Conservation (phyloP, 2,888 invertebrate species). For the Carcina quercana region DNA sequence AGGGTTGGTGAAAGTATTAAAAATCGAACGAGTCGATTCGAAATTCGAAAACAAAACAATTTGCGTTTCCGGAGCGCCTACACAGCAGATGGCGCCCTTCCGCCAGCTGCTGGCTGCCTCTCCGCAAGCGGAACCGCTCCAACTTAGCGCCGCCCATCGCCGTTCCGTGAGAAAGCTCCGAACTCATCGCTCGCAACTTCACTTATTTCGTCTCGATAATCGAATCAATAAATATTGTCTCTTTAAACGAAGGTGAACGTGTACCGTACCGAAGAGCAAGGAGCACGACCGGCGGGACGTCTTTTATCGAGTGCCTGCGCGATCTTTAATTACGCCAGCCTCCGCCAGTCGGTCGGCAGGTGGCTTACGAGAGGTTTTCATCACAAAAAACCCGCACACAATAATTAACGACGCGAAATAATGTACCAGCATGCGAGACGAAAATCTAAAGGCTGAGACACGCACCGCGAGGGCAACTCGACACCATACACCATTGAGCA, state of each 20-base stretch:
- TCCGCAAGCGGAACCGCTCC: slow-evolving; percentile 33
- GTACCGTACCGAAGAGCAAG: slow-evolving; percentile 26
- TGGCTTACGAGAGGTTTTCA: slow-evolving; percentile 53
- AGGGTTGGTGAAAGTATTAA: slow-evolving; percentile 22
- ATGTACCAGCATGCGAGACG: slow-evolving; percentile 69
- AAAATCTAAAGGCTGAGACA: slow-evolving; percentile 66
- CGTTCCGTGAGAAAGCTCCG: slow-evolving; percentile 5
- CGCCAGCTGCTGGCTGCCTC: slow-evolving; percentile 67
- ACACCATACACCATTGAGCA: slow-evolving; percentile 66
- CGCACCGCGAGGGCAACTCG: slow-evolving; percentile 44
- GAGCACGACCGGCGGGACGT: slow-evolving; percentile 35
- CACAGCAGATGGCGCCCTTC: slow-evolving; percentile 69
- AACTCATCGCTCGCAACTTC: slow-evolving; percentile 1
- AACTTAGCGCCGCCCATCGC: slow-evolving; percentile 30
- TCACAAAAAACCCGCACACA: slow-evolving; percentile 51
- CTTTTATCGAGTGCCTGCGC: slow-evolving; percentile 37
- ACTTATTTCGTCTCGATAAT: slow-evolving; percentile 21
- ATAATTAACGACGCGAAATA: slow-evolving; percentile 73
- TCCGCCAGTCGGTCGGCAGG: slow-evolving; percentile 54
- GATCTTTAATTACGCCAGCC: slow-evolving; percentile 59
- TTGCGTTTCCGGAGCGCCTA: slow-evolving; percentile 62
- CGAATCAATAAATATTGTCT: slow-evolving; percentile 19
- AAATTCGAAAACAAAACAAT: slow-evolving; percentile 59
- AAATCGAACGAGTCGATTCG: slow-evolving; percentile 39
- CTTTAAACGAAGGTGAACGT: slow-evolving; percentile 46